Evolutionary conservation across 2,797 vertebrate species (phyloP), one percentile per base, ranked within the genome.

Genomic region (Macropodus opercularis): DNA sequence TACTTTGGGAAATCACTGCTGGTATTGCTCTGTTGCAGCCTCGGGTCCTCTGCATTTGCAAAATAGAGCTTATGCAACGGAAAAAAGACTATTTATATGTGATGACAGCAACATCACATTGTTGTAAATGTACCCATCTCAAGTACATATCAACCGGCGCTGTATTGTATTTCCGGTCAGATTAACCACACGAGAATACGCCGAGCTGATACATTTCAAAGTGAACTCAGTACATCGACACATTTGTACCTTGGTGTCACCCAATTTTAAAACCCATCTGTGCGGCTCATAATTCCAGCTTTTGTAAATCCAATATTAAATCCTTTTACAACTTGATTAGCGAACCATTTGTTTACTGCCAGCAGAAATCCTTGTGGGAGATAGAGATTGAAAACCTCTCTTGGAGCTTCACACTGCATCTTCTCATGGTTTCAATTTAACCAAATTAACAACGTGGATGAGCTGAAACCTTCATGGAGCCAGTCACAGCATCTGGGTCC

Each of bases 1-100:
- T 55, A 49, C 36, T 39, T 14, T 12, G 60, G 29, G 41, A 53
- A 71, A 58, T 63, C 32, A 49, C 7, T 31, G 47, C 29, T 38
- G 41, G n/a, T 62, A 24, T 46, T 24, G 8, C 24, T n/a, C 12
- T 46, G 22, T 18, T 46, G 19, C 2, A 31, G 47, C 29, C 23
- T 46, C 22, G 21, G 17, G n/a, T 23, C 26, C 11, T 23, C 4
- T 58, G 23, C 31, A 38, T 52, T 24, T 62, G 5, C 38, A 63
- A 46, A 29, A 46, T n/a, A 15, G 23, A 29, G 39, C 8, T 34
- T 46, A 57, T 52, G 2, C 9, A 40, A 63, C 15, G 11, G 8
- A 42, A 47, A 41, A n/a, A n/a, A 60, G 11, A 39, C 4, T 24
- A 46, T 31, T 58, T 31, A 58, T 24, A 58, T 47, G 46, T 29